Conservation (phyloP, 2,113 vertebrate species). For the Lamprologus sp. region DNA sequence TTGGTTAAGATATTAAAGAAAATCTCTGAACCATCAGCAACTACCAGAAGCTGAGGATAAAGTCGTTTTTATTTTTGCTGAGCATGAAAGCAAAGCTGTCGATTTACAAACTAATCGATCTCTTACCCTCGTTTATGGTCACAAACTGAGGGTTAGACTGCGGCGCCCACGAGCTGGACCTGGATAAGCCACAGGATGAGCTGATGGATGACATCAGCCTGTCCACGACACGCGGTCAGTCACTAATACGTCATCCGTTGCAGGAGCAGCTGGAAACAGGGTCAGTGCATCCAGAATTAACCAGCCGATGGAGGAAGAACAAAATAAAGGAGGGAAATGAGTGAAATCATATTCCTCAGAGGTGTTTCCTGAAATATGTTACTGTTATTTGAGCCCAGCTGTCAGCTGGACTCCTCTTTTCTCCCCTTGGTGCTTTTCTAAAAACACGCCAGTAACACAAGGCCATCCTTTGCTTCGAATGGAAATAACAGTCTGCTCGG, state of each 20-base stretch:
- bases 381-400: not conserved
- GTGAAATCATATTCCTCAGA: not conserved
- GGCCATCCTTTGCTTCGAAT: not conserved
- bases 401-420: not conserved
- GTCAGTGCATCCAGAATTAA: not conserved
- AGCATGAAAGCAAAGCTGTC: not conserved
- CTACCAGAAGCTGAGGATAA: not conserved
- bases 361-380: not conserved
- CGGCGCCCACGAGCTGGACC: fast-evolving
- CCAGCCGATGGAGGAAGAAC: not conserved
- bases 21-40: fast-evolving
- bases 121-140: not conserved
- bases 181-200: fast-evolving
- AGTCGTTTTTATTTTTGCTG: fast-evolving
- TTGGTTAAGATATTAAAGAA: not conserved
- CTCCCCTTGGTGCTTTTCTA: not conserved
- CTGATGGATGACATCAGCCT: not conserved
- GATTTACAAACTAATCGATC: not conserved
- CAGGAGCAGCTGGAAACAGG: not conserved
- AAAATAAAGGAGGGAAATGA: not conserved
- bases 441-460: not conserved
- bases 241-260: fast-evolving
- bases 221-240: fast-evolving
- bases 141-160: not conserved
- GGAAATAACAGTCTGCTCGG: not conserved